Base-by-base conservation (phyloP, 2,113 vertebrate genomes). In the Cichladusa arquata region DNA sequence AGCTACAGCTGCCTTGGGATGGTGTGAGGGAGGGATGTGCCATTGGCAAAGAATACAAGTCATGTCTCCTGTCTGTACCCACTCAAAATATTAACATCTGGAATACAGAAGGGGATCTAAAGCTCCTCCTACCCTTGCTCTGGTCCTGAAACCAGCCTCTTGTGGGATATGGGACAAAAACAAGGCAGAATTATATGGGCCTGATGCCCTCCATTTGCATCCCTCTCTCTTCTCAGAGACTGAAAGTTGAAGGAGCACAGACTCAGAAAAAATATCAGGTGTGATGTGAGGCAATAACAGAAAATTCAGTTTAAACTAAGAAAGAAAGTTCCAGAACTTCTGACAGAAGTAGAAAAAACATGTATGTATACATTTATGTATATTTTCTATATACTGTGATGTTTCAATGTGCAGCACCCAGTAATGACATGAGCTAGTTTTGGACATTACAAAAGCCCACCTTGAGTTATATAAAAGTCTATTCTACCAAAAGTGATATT, bases 401-500 rank as follows among this genome's bases (percentile, higher is more conserved):
- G 31, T 60, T 61, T 76, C 38, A 38, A 29, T 71, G 56, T 82
- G 34, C 20, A 80, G 38, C 20, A 70, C 12, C 5, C 45, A 45
- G 31, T 48, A 85, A 45, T 50, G 15, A 38, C 64, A 56, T 40
- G 12, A 38, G 33, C 10, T 89, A 40, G 33, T 58, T 87, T 56
- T 76, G 53, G 33, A 69, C 2, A 0, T 29, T 23, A 58, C 34
- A 81, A 81, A 84, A 40, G 0, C 2, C 5, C 16, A 36, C 9
- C 29, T 56, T 66, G 29, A 45, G 73, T 31, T 66, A 17, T 73
- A 69, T 34, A 23, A 20, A 95, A 57, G 31, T 44, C 62, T 76
- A 13, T 82, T 90, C 26, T 58, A 73, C 15, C 23, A 81, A 66
- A 90, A 76, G 29, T 85, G 40, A 28, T 79, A 88, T 50, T 91